A percentile compares a stretch with the other conserved stretches of the same genome.
Conservation (phyloP, 2,797 vertebrate species). For the Thamnophis elegans region DNA sequence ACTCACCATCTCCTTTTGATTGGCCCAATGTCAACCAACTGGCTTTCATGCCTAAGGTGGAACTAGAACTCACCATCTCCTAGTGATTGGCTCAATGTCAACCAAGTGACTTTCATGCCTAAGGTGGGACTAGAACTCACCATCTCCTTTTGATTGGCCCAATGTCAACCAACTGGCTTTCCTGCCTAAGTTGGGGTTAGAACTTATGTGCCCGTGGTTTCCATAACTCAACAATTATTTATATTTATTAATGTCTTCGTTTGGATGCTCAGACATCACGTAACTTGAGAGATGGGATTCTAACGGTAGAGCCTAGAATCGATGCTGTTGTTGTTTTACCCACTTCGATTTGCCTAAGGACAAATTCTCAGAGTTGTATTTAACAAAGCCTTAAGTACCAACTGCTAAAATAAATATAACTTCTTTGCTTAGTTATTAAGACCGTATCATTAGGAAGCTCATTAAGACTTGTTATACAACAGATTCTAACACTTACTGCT, state of each 20-base stretch:
- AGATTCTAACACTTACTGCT: constrained; percentile 14
- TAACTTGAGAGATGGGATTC: not conserved
- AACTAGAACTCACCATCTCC: no score
- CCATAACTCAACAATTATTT: not conserved
- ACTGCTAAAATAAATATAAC: not conserved
- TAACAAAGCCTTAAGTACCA: not conserved
- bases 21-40: no score
- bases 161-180: not conserved
- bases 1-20: no score
- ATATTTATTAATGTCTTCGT: not conserved
- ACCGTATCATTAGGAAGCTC: not conserved
- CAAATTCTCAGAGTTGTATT: not conserved
- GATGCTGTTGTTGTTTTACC: not conserved
- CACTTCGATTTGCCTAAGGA: not conserved
- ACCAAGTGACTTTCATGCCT: no score
- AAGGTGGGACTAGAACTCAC: no score
- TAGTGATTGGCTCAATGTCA: no score
- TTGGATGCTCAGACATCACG: not conserved
- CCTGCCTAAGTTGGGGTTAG: not conserved
- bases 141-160: no score
- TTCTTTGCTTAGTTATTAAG: not conserved
- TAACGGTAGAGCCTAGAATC: not conserved
- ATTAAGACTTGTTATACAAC: not conserved
- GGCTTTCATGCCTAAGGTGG: no score
- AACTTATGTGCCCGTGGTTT: not conserved